Conservation (phyloP, 2,888 invertebrate genomes). For the Macrosiphum euphorbiae region DNA sequence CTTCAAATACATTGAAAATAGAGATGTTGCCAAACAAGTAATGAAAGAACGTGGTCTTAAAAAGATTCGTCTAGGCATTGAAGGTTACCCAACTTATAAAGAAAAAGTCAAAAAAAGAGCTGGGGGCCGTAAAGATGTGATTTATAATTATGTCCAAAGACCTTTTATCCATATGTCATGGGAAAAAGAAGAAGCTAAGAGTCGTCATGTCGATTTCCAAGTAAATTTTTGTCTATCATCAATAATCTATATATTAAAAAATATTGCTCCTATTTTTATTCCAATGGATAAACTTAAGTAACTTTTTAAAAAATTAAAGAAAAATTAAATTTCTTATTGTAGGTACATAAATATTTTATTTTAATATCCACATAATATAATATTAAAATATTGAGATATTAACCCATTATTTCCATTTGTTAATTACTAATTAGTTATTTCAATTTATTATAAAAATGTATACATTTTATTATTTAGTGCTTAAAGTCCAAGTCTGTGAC, state of each 20-base stretch:
- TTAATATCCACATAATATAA: neutral
- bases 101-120: conserved; percentile 97
- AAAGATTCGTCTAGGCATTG: conserved; percentile 98
- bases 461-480: conserved; percentile 76
- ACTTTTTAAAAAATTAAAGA: neutral
- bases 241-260: neutral
- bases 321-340: neutral
- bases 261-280: neutral
- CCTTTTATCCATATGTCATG: conserved; percentile 99
- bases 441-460: too few species aligned
- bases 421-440: neutral
- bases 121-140: conserved; percentile 95
- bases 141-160: conserved; percentile 99
- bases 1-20: conserved; percentile 99
- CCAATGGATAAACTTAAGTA: neutral
- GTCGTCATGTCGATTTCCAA: conserved; percentile 96
- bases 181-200: conserved; percentile 99
- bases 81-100: conserved; percentile 99
- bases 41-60: conserved; percentile 98
- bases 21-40: conserved; percentile 99
- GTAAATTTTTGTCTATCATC: conserved; percentile 67
- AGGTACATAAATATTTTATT: neutral
- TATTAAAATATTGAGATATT: neutral
- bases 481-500: conserved; percentile 98
- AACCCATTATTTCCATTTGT: neutral